Evolutionary conservation across 2,888 invertebrate genomes (phyloP).

Genomic region (Molanna angustata): DNA sequence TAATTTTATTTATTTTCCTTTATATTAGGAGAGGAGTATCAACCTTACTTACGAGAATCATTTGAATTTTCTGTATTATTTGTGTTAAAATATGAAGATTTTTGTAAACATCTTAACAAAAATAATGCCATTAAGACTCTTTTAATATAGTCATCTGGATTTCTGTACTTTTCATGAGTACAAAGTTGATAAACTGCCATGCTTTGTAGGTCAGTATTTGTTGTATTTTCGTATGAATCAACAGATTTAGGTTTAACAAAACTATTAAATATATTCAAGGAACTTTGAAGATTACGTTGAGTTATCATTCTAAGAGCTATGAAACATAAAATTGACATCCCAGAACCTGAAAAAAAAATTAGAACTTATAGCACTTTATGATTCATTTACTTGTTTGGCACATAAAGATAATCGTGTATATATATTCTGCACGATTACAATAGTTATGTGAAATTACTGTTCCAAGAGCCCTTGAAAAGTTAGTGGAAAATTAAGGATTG

Average conservation of each 20-base stretch:
- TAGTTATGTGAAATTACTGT: not conserved
- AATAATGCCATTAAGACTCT: slow-evolving; percentile 76
- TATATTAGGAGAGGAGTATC: no score
- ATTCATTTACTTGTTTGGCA: no score
- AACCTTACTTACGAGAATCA: not conserved
- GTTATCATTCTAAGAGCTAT: slow-evolving; percentile 77
- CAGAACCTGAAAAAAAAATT: slow-evolving; percentile 56
- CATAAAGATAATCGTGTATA: no score
- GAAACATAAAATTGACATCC: slow-evolving; percentile 77
- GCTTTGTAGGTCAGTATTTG: slow-evolving; percentile 40
- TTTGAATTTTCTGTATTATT: not conserved
- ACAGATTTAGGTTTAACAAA: slow-evolving; percentile 42
- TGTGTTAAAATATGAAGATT: slow-evolving; percentile 61
- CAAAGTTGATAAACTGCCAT: slow-evolving; percentile 63
- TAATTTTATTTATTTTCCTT: no score
- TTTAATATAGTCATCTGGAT: slow-evolving; percentile 68
- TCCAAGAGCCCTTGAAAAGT: not conserved
- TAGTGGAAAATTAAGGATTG: not conserved
- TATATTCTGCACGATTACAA: no score
- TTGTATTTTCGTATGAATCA: slow-evolving; percentile 32
- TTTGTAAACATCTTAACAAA: slow-evolving; percentile 67
- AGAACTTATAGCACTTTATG: no score
- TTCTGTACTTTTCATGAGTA: slow-evolving; percentile 60
- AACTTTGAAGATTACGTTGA: slow-evolving; percentile 56
- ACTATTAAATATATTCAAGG: slow-evolving; percentile 50